phyloP scores from a whole-genome alignment of 2,797 vertebrate genomes.

The Scolopax rusticola region DNA sequence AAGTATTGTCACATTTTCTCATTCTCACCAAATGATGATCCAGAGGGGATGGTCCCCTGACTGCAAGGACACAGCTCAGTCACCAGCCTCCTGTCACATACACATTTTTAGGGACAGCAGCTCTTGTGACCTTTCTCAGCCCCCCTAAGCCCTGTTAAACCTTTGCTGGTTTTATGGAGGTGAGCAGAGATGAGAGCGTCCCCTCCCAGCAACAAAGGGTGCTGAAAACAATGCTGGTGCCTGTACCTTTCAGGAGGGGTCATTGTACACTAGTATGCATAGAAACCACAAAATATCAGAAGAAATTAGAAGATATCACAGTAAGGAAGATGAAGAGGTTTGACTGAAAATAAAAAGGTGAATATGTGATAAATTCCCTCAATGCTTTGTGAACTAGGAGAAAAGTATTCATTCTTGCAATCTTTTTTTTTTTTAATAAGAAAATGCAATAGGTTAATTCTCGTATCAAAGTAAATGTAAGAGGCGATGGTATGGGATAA shows the following conservation, averaged over 20 bases:
- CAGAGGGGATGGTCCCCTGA: fast-evolving
- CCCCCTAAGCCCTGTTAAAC: not conserved
- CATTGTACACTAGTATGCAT: not conserved
- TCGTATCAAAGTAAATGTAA: not conserved
- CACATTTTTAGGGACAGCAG: not conserved
- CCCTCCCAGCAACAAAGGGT: conserved; percentile 17
- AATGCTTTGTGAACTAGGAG: not conserved
- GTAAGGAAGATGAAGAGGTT: not conserved
- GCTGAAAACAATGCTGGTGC: not conserved
- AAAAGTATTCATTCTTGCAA: not conserved
- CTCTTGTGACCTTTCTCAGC: not conserved
- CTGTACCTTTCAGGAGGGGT: not conserved
- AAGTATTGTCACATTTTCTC: not conserved
- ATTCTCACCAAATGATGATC: not conserved
- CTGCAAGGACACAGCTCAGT: not conserved
- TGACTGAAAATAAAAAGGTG: not conserved
- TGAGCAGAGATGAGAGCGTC: not conserved
- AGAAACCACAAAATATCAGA: not conserved
- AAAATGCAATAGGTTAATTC: conserved; percentile 17
- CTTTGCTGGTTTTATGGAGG: not conserved
- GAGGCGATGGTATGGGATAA: not conserved
- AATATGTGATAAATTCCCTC: not conserved
- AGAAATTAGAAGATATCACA: not conserved
- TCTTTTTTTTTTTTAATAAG: not conserved
- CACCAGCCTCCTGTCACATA: not conserved